Conservation (phyloP, 2,797 vertebrate species). For the Austrolebias charrua region DNA sequence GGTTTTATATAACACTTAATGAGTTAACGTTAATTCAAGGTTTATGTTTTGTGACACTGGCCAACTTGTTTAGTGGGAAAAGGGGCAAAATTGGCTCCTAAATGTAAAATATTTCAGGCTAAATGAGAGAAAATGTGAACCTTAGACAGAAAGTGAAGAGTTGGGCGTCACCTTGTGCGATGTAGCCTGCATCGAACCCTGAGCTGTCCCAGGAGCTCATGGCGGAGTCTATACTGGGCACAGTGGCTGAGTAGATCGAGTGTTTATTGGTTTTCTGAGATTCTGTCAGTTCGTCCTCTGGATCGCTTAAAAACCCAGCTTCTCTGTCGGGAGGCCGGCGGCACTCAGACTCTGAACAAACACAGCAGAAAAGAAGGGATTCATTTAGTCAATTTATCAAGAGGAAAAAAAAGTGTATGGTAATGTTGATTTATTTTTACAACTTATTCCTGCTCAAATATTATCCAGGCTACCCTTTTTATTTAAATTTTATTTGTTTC, state of each 20-base stretch:
- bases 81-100: too few species aligned
- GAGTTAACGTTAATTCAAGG: too few species aligned
- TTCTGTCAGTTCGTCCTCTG: slow-evolving; percentile 88
- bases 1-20: too few species aligned
- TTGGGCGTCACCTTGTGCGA: slow-evolving; percentile 86
- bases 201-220: slow-evolving; percentile 96
- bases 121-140: background rate
- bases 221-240: slow-evolving; percentile 92
- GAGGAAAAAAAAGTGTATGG: background rate
- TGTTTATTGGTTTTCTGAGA: slow-evolving; percentile 86
- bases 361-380: background rate
- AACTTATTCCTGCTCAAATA: too few species aligned
- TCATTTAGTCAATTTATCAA: slow-evolving; percentile 7
- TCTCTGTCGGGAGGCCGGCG: slow-evolving; percentile 58
- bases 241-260: slow-evolving; percentile 84
- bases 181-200: slow-evolving; percentile 86
- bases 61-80: too few species aligned
- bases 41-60: too few species aligned
- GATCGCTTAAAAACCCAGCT: slow-evolving; percentile 81
- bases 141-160: background rate
- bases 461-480: too few species aligned
- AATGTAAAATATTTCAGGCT: too few species aligned
- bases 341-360: slow-evolving; percentile 60
- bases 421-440: too few species aligned
- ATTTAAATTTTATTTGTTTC: background rate